Evolutionary conservation across 2,888 invertebrate species (phyloP).

Genomic region (Tethea ocularis): DNA sequence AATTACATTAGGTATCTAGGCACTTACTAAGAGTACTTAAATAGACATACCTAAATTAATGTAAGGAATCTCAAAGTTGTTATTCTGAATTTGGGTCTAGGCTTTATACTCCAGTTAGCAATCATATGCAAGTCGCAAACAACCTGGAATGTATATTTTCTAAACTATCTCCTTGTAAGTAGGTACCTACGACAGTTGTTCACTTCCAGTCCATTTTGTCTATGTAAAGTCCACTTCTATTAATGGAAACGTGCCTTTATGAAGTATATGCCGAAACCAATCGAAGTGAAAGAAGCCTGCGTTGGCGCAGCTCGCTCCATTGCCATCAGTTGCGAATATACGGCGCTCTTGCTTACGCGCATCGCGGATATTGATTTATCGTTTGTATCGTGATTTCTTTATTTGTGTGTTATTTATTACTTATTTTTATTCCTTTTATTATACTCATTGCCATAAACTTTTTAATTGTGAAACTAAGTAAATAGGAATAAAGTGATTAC

Average conservation of each 20-base stretch:
- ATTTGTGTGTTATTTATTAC: constrained; percentile 22
- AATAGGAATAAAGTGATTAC: not conserved
- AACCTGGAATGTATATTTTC: not conserved
- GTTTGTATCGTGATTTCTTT: constrained; percentile 26
- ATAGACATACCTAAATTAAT: too few relatives aligned
- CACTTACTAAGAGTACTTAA: too few relatives aligned
- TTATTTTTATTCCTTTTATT: not conserved
- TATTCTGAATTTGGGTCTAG: too few relatives aligned
- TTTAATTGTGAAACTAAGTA: not conserved
- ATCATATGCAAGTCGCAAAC: too few relatives aligned
- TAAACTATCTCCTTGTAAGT: not conserved
- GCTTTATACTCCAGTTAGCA: too few relatives aligned
- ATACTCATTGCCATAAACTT: too few relatives aligned
- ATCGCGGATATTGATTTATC: constrained; percentile 38
- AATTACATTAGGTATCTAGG: too few relatives aligned
- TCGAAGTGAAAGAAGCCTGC: constrained; percentile 72
- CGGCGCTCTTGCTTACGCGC: constrained; percentile 66
- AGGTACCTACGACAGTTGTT: not conserved
- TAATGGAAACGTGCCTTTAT: constrained; percentile 17
- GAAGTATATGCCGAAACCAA: constrained; percentile 32
- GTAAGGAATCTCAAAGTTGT: too few relatives aligned
- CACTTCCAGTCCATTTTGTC: not conserved
- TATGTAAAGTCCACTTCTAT: constrained; percentile 7
- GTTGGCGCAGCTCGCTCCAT: constrained; percentile 42
- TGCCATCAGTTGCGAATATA: constrained; percentile 60